Conservation (phyloP, 2,888 invertebrate genomes). For the Nycteola revayana region DNA sequence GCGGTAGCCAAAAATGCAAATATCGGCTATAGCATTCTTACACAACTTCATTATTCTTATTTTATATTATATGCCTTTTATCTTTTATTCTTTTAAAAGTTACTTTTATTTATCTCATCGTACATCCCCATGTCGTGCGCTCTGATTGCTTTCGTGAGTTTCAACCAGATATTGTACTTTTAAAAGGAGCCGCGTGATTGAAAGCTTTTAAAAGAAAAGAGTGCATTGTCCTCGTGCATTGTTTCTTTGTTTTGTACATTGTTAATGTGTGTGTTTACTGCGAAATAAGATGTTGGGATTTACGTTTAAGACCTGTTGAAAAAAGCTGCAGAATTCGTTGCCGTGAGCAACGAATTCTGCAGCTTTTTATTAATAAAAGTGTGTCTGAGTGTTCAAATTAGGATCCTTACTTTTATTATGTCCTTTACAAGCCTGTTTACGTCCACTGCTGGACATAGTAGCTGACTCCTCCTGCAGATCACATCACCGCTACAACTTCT, state of each 20-base stretch:
- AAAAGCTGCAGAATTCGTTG: no score
- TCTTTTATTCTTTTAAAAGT: constrained; percentile 24
- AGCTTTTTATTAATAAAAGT: no score
- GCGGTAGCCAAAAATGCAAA: constrained; percentile 62
- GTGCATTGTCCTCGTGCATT: constrained; percentile 24
- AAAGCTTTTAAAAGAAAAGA: constrained; percentile 52
- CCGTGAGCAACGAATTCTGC: no score
- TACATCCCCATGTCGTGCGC: constrained; percentile 44
- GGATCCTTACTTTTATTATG: no score
- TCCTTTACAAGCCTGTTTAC: no score
- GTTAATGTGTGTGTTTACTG: no score
- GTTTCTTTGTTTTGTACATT: constrained; percentile 12
- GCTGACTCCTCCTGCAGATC: no score
- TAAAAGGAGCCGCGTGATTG: constrained; percentile 57
- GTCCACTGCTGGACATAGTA: no score
- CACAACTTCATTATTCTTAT: constrained; percentile 42
- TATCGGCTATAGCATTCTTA: constrained; percentile 38
- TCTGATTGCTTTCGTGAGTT: constrained; percentile 72
- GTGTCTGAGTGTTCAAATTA: no score
- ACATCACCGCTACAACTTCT: no score
- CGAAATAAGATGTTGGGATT: no score
- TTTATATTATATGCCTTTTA: constrained; percentile 32
- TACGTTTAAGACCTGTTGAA: no score
- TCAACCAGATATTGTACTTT: constrained; percentile 62
- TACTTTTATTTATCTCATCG: constrained; percentile 33